Base-by-base conservation (phyloP, 2,113 vertebrate species). In the Euleptes europaea region DNA sequence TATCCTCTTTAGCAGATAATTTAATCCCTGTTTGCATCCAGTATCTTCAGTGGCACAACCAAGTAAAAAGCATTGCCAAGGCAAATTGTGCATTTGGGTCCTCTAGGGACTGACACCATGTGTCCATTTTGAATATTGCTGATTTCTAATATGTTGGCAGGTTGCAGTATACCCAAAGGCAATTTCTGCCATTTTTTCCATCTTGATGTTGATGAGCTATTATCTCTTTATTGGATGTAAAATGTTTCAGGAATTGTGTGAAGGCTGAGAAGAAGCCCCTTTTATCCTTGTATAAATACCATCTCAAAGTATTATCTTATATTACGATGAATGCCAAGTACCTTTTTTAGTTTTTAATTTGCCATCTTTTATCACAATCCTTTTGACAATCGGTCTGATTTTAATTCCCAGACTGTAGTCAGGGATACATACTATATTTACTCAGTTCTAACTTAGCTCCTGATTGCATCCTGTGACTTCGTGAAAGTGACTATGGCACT, bases 151-250 rank as follows among this genome's bases (percentile, higher is more conserved):
- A 42, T 67, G 21, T 1, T 84, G 75, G 79, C 80, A 88, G 14
- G 63, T 12, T 88, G 71, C 82, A 76, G 26, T 63, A 63, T 83
- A 54, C 78, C 90, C 84, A n/a, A 40, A 84, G 70, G 72, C 1
- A 82, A 83, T 84, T 54, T 90, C 65, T 42, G n/a, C 69, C 47
- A 63, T 63, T 19, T 77, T 47, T 75, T 72, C 84, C 86, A 10
- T 86, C 3, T 31, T 31, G 5, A 1, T 7, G 5, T 2, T 69
- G 13, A 87, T 83, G 44, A 78, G 31, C 31, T 80, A 66, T 65
- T 76, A 17, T 72, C 28, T 47, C 0, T 14, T 10, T 70, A 9
- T 33, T 0, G 33, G 38, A 57, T 70, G 28, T 67, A 31, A 70
- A 86, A 85, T 40, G 8, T 54, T 13, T 3, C 87, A 15, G 44